These are phyloP conservation scores for Drosophila lacicola DNA, from an alignment of 2,888 invertebrate species.

Conservation along the genomic window DNA sequence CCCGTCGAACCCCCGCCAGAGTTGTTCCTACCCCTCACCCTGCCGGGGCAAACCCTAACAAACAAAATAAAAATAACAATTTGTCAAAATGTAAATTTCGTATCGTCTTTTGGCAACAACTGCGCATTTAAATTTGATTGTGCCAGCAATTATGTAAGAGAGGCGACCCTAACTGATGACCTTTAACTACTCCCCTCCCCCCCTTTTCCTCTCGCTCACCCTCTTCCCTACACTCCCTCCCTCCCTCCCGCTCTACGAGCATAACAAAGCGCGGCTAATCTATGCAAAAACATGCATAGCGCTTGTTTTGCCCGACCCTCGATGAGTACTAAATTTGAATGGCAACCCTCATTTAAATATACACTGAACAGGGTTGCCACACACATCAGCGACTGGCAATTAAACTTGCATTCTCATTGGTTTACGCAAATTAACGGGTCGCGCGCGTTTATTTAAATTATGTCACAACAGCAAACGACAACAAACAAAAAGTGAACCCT, in stretches of 20 bases:
- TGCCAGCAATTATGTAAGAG: constrained; percentile 65
- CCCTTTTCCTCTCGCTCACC: neutral
- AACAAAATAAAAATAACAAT: constrained; percentile 60
- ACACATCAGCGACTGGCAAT: constrained; percentile 59
- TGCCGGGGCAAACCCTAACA: constrained; percentile 29
- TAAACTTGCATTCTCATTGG: constrained; percentile 78
- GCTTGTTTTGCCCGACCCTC: neutral
- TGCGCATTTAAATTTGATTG: constrained; percentile 72
- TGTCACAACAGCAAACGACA: constrained; percentile 52
- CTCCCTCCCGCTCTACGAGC: constrained; percentile 5
- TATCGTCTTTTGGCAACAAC: constrained; percentile 41
- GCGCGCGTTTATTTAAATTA: constrained; percentile 51
- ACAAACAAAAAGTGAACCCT: constrained; percentile 14
- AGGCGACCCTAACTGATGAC: constrained; percentile 39
- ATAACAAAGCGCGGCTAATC: constrained; percentile 74
- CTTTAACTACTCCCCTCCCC: constrained; percentile 19
- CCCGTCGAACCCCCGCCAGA: constrained; percentile 44
- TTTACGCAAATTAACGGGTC: constrained; percentile 71
- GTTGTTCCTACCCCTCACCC: constrained; percentile 16
- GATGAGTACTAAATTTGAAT: constrained; percentile 29
- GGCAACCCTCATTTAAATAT: constrained; percentile 54
- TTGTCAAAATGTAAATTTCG: constrained; percentile 78
- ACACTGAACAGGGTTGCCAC: constrained; percentile 61
- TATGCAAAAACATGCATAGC: constrained; percentile 76
- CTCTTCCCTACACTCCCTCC: neutral